Conservation (phyloP, 2,888 invertebrate genomes). For the Stenolophus ochropezus region DNA sequence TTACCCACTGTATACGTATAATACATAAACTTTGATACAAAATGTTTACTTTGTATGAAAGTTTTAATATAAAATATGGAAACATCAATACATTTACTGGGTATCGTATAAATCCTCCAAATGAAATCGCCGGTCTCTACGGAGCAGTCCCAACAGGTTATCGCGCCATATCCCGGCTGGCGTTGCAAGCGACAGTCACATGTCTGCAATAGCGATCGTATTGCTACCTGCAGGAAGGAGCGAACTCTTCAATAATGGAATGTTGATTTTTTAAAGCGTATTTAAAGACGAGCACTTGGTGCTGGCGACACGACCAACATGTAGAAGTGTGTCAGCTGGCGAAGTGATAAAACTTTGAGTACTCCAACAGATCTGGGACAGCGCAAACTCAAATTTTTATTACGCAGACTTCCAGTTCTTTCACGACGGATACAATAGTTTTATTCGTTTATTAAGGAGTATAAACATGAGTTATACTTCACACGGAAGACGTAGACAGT, state of each 20-base stretch:
- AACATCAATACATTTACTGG: not conserved
- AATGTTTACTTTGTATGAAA: not conserved
- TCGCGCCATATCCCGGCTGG: conserved; percentile 27
- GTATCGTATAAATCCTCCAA: conserved; percentile 17
- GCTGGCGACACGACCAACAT: conserved; percentile 21
- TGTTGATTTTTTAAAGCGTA: conserved; percentile 45
- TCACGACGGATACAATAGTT: conserved; percentile 29
- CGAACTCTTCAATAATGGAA: conserved; percentile 43
- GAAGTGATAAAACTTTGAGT: conserved; percentile 51
- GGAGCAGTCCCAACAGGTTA: conserved; percentile 22
- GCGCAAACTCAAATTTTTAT: conserved; percentile 53
- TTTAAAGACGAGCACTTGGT: conserved; percentile 43
- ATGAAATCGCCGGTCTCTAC: conserved; percentile 14
- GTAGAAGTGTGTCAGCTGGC: conserved; percentile 22
- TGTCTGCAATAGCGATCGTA: not conserved
- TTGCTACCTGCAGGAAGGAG: not conserved
- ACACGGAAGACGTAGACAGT: no score
- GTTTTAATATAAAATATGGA: conserved; percentile 7
- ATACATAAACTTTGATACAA: no score
- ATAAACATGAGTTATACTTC: conserved; percentile 38
- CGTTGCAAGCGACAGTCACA: conserved; percentile 5
- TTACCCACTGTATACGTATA: no score
- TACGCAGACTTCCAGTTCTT: conserved; percentile 15
- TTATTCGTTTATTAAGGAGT: conserved; percentile 40
- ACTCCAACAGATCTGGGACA: conserved; percentile 36